Conservation (phyloP, 2,113 vertebrate genomes). For the Danionella cerebrum region DNA sequence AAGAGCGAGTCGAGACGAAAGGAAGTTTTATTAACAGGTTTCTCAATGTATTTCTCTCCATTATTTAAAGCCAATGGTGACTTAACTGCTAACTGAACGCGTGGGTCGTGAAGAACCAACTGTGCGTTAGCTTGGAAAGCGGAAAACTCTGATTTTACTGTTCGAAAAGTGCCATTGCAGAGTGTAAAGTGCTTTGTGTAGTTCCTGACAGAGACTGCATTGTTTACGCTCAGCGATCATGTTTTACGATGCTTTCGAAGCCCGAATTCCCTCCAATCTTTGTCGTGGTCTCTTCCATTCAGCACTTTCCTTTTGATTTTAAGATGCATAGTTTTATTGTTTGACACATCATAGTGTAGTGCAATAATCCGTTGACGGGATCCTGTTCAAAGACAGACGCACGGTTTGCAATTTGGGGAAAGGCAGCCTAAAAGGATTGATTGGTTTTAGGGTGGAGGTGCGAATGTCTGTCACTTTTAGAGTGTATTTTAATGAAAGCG, state of each 20-base stretch:
- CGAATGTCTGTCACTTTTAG: conserved; percentile 35
- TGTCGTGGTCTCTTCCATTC: conserved; percentile 44
- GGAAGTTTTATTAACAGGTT: background rate
- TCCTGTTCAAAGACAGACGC: conserved; percentile 23
- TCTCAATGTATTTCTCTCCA: conserved; percentile 34
- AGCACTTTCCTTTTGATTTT: conserved; percentile 38
- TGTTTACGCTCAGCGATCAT: conserved; percentile 25
- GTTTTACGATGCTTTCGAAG: conserved; percentile 33
- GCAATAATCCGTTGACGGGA: conserved; percentile 82
- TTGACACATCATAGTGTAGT: conserved; percentile 74
- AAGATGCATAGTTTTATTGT: conserved; percentile 40
- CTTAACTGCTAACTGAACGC: conserved; percentile 35
- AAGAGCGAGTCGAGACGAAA: background rate
- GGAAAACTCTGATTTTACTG: conserved; percentile 25
- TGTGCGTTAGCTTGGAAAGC: conserved; percentile 3
- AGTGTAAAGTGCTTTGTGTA: conserved; percentile 42
- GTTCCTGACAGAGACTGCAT: conserved; percentile 18
- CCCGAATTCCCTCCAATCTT: conserved; percentile 55
- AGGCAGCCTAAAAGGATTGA: background rate
- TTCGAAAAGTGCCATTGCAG: conserved; percentile 63
- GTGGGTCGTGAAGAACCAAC: conserved; percentile 39
- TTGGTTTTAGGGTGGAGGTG: conserved; percentile 7
- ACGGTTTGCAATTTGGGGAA: conserved; percentile 30
- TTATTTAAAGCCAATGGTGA: conserved; percentile 47
- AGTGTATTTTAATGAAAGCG: conserved; percentile 3